phyloP scores from a whole-genome alignment of 2,797 vertebrate genomes.

The Sarcoramphus papa region DNA sequence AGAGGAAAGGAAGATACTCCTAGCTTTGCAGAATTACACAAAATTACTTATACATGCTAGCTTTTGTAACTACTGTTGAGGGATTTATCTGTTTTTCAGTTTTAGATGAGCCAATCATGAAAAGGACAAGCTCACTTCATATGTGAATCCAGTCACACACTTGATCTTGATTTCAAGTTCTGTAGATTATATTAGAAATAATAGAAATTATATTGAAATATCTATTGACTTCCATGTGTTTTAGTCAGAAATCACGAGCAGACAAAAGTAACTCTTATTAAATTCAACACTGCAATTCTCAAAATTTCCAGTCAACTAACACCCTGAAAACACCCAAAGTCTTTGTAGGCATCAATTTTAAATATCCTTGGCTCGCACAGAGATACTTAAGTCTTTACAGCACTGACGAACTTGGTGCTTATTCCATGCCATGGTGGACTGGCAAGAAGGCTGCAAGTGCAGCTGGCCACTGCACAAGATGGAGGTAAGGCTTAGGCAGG shows the following conservation, averaged over 20 bases:
- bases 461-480: accelerated
- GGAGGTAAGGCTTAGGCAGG: not conserved
- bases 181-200: not conserved
- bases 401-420: not conserved
- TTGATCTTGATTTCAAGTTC: not conserved
- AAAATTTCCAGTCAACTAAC: not conserved
- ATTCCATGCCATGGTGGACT: not conserved
- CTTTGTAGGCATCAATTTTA: not conserved
- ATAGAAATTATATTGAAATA: not conserved
- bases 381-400: not conserved
- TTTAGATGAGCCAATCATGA: not conserved
- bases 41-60: not conserved
- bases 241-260: not conserved
- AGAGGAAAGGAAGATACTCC: not conserved
- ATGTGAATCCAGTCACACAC: not conserved
- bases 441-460: not conserved
- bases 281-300: not conserved
- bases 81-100: not conserved
- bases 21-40: not conserved
- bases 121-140: not conserved
- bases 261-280: not conserved
- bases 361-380: not conserved
- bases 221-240: not conserved
- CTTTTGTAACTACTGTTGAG: not conserved
- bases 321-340: not conserved